Percentiles rank a stretch among this genome's conserved stretches.
Conservation (phyloP, 2,888 invertebrate species). For the Chydorus sphaericus region DNA sequence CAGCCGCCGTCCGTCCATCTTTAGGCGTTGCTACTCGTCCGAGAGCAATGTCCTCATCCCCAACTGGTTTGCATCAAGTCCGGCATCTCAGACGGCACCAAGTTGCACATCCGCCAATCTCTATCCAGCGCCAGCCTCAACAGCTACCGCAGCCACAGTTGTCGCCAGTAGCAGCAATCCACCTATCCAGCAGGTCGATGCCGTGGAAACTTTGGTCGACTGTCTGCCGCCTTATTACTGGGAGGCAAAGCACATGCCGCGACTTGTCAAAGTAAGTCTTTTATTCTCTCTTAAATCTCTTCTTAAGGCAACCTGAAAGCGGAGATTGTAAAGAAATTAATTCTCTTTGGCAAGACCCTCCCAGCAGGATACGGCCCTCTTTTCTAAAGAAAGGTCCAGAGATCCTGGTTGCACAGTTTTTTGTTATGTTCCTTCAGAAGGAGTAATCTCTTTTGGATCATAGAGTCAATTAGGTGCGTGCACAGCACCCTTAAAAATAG, state of each 20-base stretch:
- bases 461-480: no score
- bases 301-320: not conserved
- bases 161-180: not conserved
- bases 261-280: slow-evolving; percentile 39
- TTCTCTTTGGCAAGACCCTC: no score
- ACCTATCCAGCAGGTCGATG: slow-evolving; percentile 11
- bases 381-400: no score
- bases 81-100: slow-evolving; percentile 20
- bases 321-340: no score
- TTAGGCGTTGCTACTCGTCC: slow-evolving; percentile 9
- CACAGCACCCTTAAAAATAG: no score
- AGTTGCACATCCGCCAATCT: slow-evolving; percentile 17
- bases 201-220: slow-evolving; percentile 29
- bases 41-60: slow-evolving; percentile 6
- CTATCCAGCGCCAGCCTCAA: slow-evolving; percentile 7
- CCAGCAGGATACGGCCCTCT: no score
- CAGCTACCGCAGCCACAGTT: not conserved
- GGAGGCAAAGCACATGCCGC: slow-evolving; percentile 39
- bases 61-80: not conserved
- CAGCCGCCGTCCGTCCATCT: slow-evolving; percentile 19
- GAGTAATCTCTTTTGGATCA: no score
- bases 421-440: no score
- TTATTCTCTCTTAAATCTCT: no score
- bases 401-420: no score
- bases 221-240: slow-evolving; percentile 42